phyloP scores from a whole-genome alignment of 2,888 invertebrate species.

The Bursaphelenchus okinawaensis region DNA sequence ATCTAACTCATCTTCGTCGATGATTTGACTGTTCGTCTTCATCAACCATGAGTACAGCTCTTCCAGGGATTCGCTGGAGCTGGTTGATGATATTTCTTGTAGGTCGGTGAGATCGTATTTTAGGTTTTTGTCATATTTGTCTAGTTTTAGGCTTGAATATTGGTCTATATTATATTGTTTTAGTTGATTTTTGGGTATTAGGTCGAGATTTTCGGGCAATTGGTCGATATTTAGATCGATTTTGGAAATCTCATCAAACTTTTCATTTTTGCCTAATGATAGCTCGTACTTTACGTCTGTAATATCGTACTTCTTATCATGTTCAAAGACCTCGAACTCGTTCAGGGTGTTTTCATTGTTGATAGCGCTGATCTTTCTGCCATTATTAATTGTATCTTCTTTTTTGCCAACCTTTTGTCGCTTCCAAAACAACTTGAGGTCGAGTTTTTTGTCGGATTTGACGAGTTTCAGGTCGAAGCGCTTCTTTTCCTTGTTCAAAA shows the following conservation, averaged over 20 bases:
- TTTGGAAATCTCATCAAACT: neutral
- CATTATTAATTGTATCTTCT: no score
- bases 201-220: neutral
- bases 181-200: no score
- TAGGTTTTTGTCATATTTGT: no score
- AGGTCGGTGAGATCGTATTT: neutral
- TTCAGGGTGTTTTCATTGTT: no score
- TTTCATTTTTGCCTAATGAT: neutral
- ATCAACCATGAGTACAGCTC: neutral
- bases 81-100: neutral
- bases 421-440: slow-evolving; percentile 30
- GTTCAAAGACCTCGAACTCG: no score
- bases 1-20: neutral
- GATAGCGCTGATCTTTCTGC: no score
- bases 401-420: neutral
- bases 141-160: no score
- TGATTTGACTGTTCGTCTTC: neutral
- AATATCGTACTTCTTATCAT: no score
- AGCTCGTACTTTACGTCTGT: no score
- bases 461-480: neutral
- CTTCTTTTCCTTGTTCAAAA: neutral
- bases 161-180: no score
- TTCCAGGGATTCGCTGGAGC: neutral
- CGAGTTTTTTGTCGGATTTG: slow-evolving; percentile 27
- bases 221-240: neutral